Evolutionary conservation across 2,888 invertebrate genomes (phyloP), one percentile per base, ranked within the genome.

Genomic region (Rhabditophanes sp.): DNA sequence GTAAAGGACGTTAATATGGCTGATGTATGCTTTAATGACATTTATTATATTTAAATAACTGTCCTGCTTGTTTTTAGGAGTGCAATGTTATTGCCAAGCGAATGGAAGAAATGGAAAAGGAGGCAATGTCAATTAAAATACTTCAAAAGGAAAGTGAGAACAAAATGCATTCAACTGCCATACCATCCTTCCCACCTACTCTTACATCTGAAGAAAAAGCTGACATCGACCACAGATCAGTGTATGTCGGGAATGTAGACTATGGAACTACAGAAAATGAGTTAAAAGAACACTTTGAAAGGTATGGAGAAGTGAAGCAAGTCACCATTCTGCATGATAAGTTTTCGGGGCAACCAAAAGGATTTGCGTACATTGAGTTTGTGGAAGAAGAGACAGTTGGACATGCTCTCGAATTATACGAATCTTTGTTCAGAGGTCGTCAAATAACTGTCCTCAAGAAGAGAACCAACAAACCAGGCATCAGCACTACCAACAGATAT

Each of bases 291-390:
- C 96, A 96, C 69, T 96, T 96, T 69, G 93, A 96, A 71, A 93
- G 93, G 21, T 99, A 96, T 72, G 96, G 96, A 35, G 84, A 88
- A 46, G 84, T 96, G 44, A 93, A 96, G 72, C 75, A 96, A 68
- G 93, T 99, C 45, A 99, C 96, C 47, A 99, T 99, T 67, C 75
- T 90, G 57, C 90, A 90, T 72, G 93, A 99, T 74, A 93, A 90
- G 71, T 93, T 80, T 71, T 83, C 87, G 67, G 93, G 96, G 0
- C 93, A 96, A 72, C 96, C 96, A 0, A 96, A 96, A 72, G 96
- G 93, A 70, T 99, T 90, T 74, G 96, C 96, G 1, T 96, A 96
- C 67, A 84, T 96, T 63, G 93, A 96, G 69, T 96, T 99, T 73
- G 82, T 85, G 16, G 90, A 93, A 59, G 80, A 83, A 67, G 96